These are phyloP conservation scores for Hyperoodon ampullatus DNA, from an alignment of 2,113 vertebrate genomes.

Conservation along the genomic window DNA sequence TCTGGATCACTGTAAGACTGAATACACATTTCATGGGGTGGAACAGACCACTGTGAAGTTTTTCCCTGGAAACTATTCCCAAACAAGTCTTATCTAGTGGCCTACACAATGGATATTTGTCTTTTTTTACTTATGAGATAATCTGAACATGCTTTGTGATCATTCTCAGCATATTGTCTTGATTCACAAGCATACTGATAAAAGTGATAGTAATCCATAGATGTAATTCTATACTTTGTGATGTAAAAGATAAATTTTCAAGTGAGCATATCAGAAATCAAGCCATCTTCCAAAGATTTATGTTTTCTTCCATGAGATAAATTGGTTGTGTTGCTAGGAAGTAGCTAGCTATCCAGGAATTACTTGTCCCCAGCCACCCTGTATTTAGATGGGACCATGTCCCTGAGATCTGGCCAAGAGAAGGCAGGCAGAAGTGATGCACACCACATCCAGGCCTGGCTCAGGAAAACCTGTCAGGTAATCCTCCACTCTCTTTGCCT, in stretches of 20 bases:
- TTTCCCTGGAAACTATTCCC: neutral
- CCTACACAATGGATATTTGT: neutral
- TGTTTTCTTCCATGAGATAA: neutral
- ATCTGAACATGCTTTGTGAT: neutral
- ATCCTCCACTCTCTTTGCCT: neutral
- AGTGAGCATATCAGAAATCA: neutral
- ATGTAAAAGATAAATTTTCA: neutral
- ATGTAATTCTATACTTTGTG: neutral
- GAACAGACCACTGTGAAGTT: neutral
- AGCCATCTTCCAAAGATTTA: neutral
- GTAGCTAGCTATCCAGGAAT: neutral
- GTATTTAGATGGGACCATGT: neutral
- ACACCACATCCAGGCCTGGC: no score
- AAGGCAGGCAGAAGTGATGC: neutral
- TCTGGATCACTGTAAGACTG: neutral
- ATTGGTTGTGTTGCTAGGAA: neutral
- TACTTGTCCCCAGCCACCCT: neutral
- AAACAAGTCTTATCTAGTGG: neutral
- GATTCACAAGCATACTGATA: neutral
- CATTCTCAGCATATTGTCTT: neutral
- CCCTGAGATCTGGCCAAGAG: neutral
- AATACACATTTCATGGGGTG: slow-evolving; percentile 39
- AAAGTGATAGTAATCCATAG: neutral
- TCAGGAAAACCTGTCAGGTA: neutral
- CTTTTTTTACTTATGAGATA: neutral